A percentile compares a stretch with the other conserved stretches of the same genome.
phyloP scores from a whole-genome alignment of 2,888 invertebrate genomes.

The Quadroppia sp. region DNA sequence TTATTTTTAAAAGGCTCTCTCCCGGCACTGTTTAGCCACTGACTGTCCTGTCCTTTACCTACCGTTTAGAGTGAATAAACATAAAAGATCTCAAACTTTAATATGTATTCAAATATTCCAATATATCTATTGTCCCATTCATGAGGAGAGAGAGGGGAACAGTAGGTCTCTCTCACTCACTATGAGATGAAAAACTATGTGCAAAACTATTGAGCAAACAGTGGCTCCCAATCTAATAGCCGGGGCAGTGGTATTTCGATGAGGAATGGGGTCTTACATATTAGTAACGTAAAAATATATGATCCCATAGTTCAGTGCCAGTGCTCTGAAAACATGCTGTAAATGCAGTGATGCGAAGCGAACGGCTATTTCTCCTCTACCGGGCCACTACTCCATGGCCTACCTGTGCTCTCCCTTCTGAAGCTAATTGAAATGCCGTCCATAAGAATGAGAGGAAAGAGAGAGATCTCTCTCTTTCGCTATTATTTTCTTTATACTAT shows the following conservation, averaged over 20 bases:
- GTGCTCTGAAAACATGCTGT: background rate
- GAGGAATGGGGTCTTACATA: background rate
- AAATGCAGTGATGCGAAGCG: conserved; percentile 8
- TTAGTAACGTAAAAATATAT: background rate
- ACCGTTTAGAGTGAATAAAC: conserved; percentile 1
- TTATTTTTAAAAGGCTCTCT: background rate
- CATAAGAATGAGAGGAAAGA: background rate
- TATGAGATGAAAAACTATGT: background rate
- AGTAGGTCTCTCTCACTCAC: background rate
- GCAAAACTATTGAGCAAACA: background rate
- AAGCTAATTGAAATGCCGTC: conserved; percentile 30
- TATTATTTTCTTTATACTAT: background rate
- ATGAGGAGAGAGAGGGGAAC: no score
- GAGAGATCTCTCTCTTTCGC: background rate
- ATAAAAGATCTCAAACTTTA: background rate
- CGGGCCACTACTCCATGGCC: background rate
- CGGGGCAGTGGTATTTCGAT: background rate
- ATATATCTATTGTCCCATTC: background rate
- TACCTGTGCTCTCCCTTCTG: conserved; percentile 13
- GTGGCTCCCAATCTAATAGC: background rate
- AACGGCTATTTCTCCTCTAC: conserved; percentile 1
- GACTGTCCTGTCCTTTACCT: background rate
- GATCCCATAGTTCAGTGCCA: background rate
- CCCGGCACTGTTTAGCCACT: background rate
- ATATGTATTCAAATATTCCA: conserved; percentile 22